Evolutionary conservation across 2,888 invertebrate genomes (phyloP).

Genomic region (Papilio protenor): DNA sequence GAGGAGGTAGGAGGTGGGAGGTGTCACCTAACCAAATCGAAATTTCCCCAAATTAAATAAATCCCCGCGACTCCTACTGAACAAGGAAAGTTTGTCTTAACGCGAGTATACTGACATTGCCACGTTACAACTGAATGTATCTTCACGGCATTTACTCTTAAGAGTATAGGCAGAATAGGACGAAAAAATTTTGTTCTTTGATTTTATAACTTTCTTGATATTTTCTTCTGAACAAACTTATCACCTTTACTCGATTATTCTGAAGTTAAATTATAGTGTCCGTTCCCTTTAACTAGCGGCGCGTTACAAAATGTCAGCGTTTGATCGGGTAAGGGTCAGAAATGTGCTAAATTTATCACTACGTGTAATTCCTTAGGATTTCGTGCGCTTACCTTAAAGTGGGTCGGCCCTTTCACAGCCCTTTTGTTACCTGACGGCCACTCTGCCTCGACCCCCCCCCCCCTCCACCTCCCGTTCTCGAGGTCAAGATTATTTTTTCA

Average conservation of each 20-base stretch:
- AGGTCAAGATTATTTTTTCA: slow-evolving; percentile 26
- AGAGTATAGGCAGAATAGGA: background rate
- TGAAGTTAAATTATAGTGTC: background rate
- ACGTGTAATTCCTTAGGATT: slow-evolving; percentile 29
- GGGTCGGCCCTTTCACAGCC: slow-evolving; percentile 7
- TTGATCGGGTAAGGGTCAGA: slow-evolving; percentile 35
- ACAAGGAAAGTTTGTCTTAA: slow-evolving; percentile 28
- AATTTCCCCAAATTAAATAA: slow-evolving; percentile 39
- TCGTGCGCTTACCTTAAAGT: slow-evolving; percentile 23
- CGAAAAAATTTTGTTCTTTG: background rate
- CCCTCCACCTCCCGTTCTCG: background rate
- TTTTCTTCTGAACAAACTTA: background rate
- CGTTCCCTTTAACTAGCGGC: background rate
- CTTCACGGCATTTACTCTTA: background rate
- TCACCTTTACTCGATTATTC: background rate
- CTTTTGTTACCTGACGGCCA: slow-evolving; percentile 33
- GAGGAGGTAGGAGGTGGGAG: slow-evolving; percentile 7
- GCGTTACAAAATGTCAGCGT: slow-evolving; percentile 26
- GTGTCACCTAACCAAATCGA: slow-evolving; percentile 30
- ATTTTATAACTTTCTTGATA: background rate
- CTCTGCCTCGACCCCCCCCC: background rate
- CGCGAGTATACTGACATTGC: background rate
- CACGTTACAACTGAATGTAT: background rate
- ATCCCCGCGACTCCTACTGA: slow-evolving; percentile 33
- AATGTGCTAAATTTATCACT: slow-evolving; percentile 38